Base-by-base conservation (phyloP, 2,888 invertebrate genomes). In the Galerucella nymphaeae region DNA sequence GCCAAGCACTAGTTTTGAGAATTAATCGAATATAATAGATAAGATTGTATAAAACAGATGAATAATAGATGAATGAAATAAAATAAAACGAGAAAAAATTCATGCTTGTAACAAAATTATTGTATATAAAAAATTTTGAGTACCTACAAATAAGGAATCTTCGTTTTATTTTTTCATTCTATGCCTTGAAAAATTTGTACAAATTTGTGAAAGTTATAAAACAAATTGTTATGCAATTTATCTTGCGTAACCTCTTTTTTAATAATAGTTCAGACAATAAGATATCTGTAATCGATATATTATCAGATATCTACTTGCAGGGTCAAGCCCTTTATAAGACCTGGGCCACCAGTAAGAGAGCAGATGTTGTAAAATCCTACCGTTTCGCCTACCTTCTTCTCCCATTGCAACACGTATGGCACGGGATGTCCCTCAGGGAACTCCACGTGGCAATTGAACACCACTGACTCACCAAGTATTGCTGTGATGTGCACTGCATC, bases 391-490 rank as follows among this genome's bases (percentile, higher is more conserved):
- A 96, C 96, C 95, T 97, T 96, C 94, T 97, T 98, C 93, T 96
- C 96, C 98, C 98, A 98, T 91, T 97, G 96, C 88, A 98, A 93
- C 90, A 98, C 96, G 91, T 97, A 97, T 89, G 97, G 96, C 90
- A 96, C 96, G 86, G 96, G 95, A 89, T 95, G 93, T 89, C 96
- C 95, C 88, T 96, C 95, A 87, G 96, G 96, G 89, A 97, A 97
- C 89, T 96, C 96, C 89, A 98, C 96, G 90, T 96, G 96, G 90
- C 98, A 98, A 90, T 97, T 97, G 91, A 98, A 96, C 87, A 97
- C 94, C 89, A 97, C 96, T 88, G 96, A 96, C 90, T 97, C 96
- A 87, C 97, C 97, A 86, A 97, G 92, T 89, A 97, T 96, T 84
- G 98, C 97, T 87, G 97, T 96, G 91, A 97, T 97, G 90, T 96